phyloP scores from a whole-genome alignment of 2,113 vertebrate genomes.

The Thalassarche chlororhynchos region DNA sequence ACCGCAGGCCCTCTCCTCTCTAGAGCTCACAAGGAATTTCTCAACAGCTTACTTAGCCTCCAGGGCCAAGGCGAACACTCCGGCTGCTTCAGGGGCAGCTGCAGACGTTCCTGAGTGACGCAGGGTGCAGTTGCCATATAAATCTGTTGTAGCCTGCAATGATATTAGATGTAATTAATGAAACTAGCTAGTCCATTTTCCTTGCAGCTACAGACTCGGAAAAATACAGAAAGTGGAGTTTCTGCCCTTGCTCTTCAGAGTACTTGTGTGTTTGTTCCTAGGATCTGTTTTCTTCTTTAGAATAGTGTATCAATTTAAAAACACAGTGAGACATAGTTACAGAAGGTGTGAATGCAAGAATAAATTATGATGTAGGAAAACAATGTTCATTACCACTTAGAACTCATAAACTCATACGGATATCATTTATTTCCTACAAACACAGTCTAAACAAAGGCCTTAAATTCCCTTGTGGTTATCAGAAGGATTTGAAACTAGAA shows the following conservation, averaged over 20 bases:
- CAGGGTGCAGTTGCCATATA: conserved; percentile 98
- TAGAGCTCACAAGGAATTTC: background rate
- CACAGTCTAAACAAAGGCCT: background rate
- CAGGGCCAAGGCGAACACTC: conserved; percentile 94
- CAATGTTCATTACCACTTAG: background rate
- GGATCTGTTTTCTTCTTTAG: background rate
- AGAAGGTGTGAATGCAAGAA: background rate
- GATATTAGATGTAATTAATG: conserved; percentile 29
- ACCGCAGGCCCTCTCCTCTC: background rate
- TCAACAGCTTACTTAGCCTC: conserved; percentile 93
- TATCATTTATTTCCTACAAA: background rate
- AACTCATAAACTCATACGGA: background rate
- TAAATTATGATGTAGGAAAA: background rate
- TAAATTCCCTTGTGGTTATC: background rate
- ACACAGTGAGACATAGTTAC: background rate
- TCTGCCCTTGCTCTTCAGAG: background rate
- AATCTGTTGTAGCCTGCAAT: conserved; percentile 93
- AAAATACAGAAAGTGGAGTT: background rate
- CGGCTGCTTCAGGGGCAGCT: conserved; percentile 96
- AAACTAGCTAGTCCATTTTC: background rate
- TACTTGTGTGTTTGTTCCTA: background rate
- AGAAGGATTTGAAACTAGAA: background rate
- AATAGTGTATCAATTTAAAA: background rate
- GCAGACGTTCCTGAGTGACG: conserved; percentile 98
- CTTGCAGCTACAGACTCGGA: background rate